Base-by-base conservation (phyloP, 1,140 invertebrate species). In the Trachymyrmex cornetzi region DNA sequence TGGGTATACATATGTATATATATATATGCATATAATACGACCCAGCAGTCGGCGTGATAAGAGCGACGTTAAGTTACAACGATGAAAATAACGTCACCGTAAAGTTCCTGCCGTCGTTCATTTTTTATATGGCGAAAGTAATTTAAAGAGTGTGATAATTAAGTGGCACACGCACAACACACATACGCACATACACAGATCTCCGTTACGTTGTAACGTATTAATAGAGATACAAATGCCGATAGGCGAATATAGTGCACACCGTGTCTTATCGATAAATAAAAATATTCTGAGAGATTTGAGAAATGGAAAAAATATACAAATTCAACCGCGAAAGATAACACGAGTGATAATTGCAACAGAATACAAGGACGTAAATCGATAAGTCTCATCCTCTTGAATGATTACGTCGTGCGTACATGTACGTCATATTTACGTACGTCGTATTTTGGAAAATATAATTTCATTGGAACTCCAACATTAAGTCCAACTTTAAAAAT, bases 61-160 rank as follows among this genome's bases (percentile, higher is more conserved):
- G 88, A 59, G 59, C 80, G 71, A 89, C 64, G 89, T 89, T 87
- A 89, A 89, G 80, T 77, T 85, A 89, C 74, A 77, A 74, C 57
- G 85, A 89, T 84, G 77, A 79, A 80, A 87, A 84, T 84, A 84
- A 84, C 55, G 67, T 74, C 24, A 38, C 24, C 19, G 38, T 74
- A 82, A 74, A 82, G 55, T 82, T 48, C 34, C 67, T 9, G 24
- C 12, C n/a, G 27, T 3, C 14, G 44, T 75, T 48, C 53, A 24
- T 74, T 82, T 57, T 59, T 66, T 53, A 48, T 61, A 22, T n/a
- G 12, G 24, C 14, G 14, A 50, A 34, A 74, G 14, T 75, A 61
- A 84, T 84, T 69, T 84, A 50, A 74, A n/a, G 44, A 75, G 74
- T 38, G 55, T 75, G 80, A 48, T 75, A 75, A 75, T 12, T 81